Evolutionary conservation across 2,113 vertebrate species (phyloP).

Genomic region (Macaca fascicularis): T2T-MFA8v1.1 NC_088380.1:85721001-85721500

Average conservation of each 20-base stretch:
- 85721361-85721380: not conserved
- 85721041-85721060: not conserved
- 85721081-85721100: conserved; percentile 60
- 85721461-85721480: not conserved
- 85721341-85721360: not conserved
- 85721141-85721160: conserved; percentile 10
- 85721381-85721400: not conserved
- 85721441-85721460: not conserved
- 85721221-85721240: not conserved
- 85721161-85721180: conserved; percentile 34
- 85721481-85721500: not conserved
- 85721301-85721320: accelerated
- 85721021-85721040: conserved; percentile 15
- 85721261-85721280: not conserved
- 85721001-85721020: conserved; percentile 29
- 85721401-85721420: not conserved
- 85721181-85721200: not conserved
- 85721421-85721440: not conserved
- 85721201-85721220: conserved; percentile 2
- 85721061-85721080: conserved; percentile 18
- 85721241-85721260: not conserved
- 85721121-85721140: conserved; percentile 40
- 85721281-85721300: not conserved
- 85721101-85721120: not conserved
- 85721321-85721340: no score